Base-by-base conservation (phyloP, 2,888 invertebrate genomes). In the Polietes domitor region DNA sequence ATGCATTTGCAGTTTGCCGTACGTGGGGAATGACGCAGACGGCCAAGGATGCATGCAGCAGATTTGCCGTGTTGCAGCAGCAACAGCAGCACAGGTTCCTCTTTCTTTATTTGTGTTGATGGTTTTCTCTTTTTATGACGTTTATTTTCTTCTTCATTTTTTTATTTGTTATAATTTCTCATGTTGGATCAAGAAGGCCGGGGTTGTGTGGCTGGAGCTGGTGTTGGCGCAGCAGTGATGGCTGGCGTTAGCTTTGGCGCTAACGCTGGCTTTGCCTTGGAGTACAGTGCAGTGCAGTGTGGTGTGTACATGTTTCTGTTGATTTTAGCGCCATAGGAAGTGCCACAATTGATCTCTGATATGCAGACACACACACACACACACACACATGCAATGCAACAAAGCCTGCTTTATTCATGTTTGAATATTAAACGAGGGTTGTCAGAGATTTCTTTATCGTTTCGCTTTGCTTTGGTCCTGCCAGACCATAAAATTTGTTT, bases 311-410 rank as follows among this genome's bases (percentile, higher is more conserved):
- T n/a, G 26, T 58, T 58, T 58, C 26, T 77, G 50, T 74, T 74
- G 80, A 74, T 77, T 85, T 80, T 85, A 86, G 85, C 85, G 78
- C 82, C 84, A 86, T 80, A 82, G 86, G 86, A 86, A 82, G 85
- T 85, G 85, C 80, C 78, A 80, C 84, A 83, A 85, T 84, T 82
- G 84, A 85, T 82, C 82, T 85, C 77, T 84, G 82, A 80, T 85
- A 82, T 78, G 72, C 75, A 77, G 74, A 43, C 80, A 76, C 32
- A 83, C 50, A 32, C 9, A 6, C 32, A 6, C 32, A 32, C 4
- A 32, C 32, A 32, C 32, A 32, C 4, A 32, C 47, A 47, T 37
- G 10, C 77, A 79, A 63, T 58, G 61, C 74, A n/a, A 12, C 17
- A 32, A 9, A 17, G 19, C 4, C 37, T 32, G 28, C 0, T 28